These are phyloP conservation scores for Solea senegalensis DNA, from an alignment of 2,113 vertebrate species.

Conservation along the genomic window DNA sequence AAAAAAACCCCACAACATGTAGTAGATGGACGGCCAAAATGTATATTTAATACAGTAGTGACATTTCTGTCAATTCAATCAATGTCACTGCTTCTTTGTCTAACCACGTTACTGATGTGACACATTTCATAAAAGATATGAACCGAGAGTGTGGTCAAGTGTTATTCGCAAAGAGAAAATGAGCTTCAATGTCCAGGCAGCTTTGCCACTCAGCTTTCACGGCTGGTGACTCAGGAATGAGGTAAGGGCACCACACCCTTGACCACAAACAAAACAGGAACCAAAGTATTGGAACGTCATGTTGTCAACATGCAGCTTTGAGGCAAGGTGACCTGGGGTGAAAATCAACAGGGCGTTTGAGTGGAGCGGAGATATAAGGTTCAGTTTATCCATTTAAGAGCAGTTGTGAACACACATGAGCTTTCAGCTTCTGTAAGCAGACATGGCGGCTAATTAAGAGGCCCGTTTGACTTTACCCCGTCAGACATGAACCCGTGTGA, in stretches of 20 bases:
- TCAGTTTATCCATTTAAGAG: background rate
- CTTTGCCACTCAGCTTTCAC: slow-evolving; percentile 46
- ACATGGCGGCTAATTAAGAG: background rate
- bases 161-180: slow-evolving; percentile 51
- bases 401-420: slow-evolving; percentile 19
- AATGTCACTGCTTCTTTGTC: slow-evolving; percentile 13
- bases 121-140: slow-evolving; percentile 32
- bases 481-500: slow-evolving; percentile 32
- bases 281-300: slow-evolving; percentile 40
- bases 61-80: slow-evolving; percentile 21
- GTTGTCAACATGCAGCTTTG: slow-evolving; percentile 35
- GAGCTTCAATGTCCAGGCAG: slow-evolving; percentile 33
- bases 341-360: slow-evolving; percentile 5
- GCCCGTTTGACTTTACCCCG: background rate
- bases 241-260: slow-evolving; percentile 57
- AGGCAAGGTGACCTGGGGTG: slow-evolving; percentile 10
- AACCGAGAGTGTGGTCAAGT: slow-evolving; percentile 43
- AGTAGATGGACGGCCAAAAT: background rate
- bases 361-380: background rate
- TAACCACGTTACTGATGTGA: slow-evolving; percentile 3
- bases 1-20: background rate
- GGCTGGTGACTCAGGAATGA: slow-evolving; percentile 42
- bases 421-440: slow-evolving; percentile 4
- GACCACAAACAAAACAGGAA: slow-evolving; percentile 51
- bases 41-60: background rate